These are phyloP conservation scores for Drosophila oshimai DNA, from an alignment of 1,140 invertebrate genomes.

Conservation along the genomic window DNA sequence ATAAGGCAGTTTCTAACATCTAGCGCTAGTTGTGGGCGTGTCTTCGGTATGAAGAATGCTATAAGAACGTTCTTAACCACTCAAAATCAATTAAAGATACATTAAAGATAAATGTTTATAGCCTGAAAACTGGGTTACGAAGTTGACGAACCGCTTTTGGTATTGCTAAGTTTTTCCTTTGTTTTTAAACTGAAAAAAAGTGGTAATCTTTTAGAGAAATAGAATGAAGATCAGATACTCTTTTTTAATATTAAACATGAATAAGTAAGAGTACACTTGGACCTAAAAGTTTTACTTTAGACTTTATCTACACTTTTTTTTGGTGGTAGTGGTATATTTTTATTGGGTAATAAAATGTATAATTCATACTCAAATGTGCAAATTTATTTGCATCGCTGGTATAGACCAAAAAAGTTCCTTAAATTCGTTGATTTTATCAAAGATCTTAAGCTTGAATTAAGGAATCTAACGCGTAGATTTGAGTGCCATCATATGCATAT, in stretches of 20 bases:
- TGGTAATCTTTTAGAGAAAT: not conserved
- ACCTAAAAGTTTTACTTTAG: too few relatives aligned
- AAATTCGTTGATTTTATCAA: not conserved
- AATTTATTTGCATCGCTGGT: too few relatives aligned
- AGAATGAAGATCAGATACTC: not conserved
- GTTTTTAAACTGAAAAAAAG: not conserved
- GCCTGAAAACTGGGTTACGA: conserved; percentile 50
- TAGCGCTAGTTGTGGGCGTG: conserved; percentile 52
- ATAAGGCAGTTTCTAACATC: not conserved
- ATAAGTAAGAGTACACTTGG: not conserved
- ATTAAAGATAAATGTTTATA: conserved; percentile 39
- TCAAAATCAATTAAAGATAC: conserved; percentile 61
- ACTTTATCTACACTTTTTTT: too few relatives aligned
- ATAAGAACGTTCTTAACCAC: conserved; percentile 32
- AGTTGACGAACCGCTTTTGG: conserved; percentile 38
- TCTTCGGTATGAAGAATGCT: not conserved
- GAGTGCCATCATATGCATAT: conserved; percentile 22
- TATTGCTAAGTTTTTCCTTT: not conserved
- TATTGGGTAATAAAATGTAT: not conserved
- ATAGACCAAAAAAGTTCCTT: not conserved
- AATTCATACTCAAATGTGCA: too few relatives aligned
- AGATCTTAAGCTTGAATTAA: conserved; percentile 16
- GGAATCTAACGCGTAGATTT: conserved; percentile 7
- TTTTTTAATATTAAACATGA: not conserved
- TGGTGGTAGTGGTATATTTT: too few relatives aligned